phyloP scores from a whole-genome alignment of 1,140 invertebrate genomes.

The Latrodectus geometricus region DNA sequence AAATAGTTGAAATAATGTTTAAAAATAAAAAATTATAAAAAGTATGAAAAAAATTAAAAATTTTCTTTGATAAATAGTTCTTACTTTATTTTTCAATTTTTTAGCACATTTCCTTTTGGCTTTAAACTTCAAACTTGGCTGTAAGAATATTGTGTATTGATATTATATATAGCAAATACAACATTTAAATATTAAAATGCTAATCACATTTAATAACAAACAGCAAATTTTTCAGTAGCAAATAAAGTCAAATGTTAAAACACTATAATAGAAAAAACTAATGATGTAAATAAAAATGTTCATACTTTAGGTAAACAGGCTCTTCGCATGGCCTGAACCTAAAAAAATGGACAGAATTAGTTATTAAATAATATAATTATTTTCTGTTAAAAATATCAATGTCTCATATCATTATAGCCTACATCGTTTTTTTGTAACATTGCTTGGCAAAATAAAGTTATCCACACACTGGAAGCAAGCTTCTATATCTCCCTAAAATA shows the following conservation, averaged over 20 bases:
- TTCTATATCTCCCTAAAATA: conserved; percentile 42
- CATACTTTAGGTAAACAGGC: conserved; percentile 50
- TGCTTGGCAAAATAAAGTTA: conserved; percentile 43
- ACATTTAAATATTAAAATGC: background rate
- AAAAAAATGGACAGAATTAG: background rate
- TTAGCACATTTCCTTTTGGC: conserved; percentile 57
- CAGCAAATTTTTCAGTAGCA: background rate
- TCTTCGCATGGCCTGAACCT: conserved; percentile 50
- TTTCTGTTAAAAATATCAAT: background rate
- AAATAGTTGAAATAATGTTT: background rate
- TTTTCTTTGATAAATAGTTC: background rate
- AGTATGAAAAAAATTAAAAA: background rate
- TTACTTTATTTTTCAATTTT: conserved; percentile 38
- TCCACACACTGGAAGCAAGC: conserved; percentile 51
- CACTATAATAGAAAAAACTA: background rate
- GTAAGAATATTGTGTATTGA: background rate
- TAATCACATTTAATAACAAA: background rate
- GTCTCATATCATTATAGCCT: background rate
- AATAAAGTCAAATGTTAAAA: background rate
- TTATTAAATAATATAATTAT: background rate
- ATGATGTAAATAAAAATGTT: background rate
- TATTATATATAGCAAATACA: background rate
- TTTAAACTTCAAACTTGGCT: conserved; percentile 59
- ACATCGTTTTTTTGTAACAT: conserved; percentile 58
- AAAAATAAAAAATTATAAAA: background rate